Base-by-base conservation (phyloP, 2,113 vertebrate species). In the Apteryx mantelli region DNA sequence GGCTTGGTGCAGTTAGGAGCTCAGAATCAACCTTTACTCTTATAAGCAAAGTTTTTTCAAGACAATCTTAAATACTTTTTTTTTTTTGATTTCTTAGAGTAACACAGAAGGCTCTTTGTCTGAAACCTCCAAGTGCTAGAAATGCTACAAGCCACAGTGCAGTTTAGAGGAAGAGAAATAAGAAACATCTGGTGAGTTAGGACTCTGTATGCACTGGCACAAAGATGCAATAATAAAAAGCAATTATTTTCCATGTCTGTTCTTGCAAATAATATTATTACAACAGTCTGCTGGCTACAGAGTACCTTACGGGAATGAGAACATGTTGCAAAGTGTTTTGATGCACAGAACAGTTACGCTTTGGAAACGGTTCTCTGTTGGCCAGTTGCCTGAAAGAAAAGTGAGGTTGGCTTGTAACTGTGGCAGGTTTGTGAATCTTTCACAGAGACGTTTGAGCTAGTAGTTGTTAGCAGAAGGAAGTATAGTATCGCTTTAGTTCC, bases 141-240 rank as follows among this genome's bases (percentile, higher is more conserved):
- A 93, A 86, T 60, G 34, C 79, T 55, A 28, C 86, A 94, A 85
- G 46, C 48, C 82, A 70, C 93, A 95, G 48, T 87, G 68, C 75
- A 92, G 93, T 77, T 97, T 84, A 98, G 83, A 96, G 96, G 96
- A 86, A 91, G 87, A 91, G 83, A 97, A 98, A 98, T 96, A 94
- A 93, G 97, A 98, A 98, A 98, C 98, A 98, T 98, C 96, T 98
- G 98, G 48, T 95, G 91, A 95, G 26, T 87, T 97, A 34, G 75
- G 80, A 95, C 88, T 71, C 71, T 52, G 81, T 81, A 95, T 97
- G 92, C 65, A 58, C 85, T 97, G 97, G 97, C 95, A 88, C 86
- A 95, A 93, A 88, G 86, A 96, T 90, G 86, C 91, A 97, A 95
- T 96, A 97, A 97, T 96, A 85, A 97, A 94, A 92, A 71, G 80